Base-by-base conservation (phyloP, 2,888 invertebrate species). In the Emmelina monodactyla region DNA sequence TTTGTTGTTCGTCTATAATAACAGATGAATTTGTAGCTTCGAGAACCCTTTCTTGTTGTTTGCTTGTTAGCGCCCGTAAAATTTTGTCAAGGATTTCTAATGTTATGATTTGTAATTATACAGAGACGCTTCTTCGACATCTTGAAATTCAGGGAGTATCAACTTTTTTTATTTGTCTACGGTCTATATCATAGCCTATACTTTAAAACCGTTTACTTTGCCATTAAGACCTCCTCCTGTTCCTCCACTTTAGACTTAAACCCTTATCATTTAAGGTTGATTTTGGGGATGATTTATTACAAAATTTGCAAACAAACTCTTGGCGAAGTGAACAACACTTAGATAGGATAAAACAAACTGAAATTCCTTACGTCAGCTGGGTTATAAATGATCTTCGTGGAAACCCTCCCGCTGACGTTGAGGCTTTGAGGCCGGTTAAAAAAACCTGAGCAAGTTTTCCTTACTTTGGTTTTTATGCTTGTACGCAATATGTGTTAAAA, bases 311-410 rank as follows among this genome's bases (percentile, higher is more conserved):
- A 25, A 25, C 25, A 25, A 19, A 25, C 25, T 25, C 25, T 10
- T 25, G 6, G n/a, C 11, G n/a, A 25, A 25, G 25, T 40, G 40
- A 42, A 44, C 48, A 53, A 55, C 47, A 53, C 50, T 47, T 47
- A 50, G 55, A 50, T 53, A 52, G 56, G 56, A 59, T 57, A 55
- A 56, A 59, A 59, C 57, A 55, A 54, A 54, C 55, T 55, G 51
- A 58, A 55, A 60, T 58, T 51, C 63, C 64, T 62, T 59, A 56
- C 59, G 62, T 68, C 67, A 64, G 48, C 43, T 13, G 47, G 46
- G 62, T 65, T 55, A 71, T 69, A 68, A 70, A 70, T 70, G 67
- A 70, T 68, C 48, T 43, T 4, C 29, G 32, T 40, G 31, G 48
- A 50, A 58, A 59, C 62, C 67, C 65, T 62, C 53, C 48, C 13